Conservation (phyloP, 2,797 vertebrate genomes). For the Phoebastria nigripes region DNA sequence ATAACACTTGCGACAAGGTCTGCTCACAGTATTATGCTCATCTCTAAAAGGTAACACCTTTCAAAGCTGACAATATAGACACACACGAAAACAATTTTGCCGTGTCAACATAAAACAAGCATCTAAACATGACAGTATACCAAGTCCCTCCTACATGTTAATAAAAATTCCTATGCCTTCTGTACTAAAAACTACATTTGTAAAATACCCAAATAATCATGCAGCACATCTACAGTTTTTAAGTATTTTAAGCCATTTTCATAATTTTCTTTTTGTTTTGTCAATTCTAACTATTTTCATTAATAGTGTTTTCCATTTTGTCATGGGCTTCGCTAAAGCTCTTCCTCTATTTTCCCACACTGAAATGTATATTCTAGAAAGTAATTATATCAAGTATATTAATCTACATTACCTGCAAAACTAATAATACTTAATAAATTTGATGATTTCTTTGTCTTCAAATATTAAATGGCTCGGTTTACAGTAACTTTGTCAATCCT, state of each 20-base stretch:
- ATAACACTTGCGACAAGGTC: neutral
- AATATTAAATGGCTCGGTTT: neutral
- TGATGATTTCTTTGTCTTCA: neutral
- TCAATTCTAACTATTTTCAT: neutral
- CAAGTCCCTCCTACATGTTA: neutral
- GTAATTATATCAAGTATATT: neutral
- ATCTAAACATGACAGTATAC: neutral
- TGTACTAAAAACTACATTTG: neutral
- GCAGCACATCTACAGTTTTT: neutral
- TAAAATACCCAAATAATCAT: neutral
- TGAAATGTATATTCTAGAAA: neutral
- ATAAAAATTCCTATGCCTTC: neutral
- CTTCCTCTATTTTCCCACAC: neutral
- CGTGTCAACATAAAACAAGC: neutral
- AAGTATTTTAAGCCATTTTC: neutral
- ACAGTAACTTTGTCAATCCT: neutral
- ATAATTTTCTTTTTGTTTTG: neutral
- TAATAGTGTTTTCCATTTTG: neutral
- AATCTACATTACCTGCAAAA: neutral
- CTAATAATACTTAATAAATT: neutral
- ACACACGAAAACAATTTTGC: neutral
- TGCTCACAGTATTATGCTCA: neutral
- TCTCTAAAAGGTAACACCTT: neutral
- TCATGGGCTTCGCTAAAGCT: neutral
- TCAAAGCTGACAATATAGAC: neutral